Percentiles rank a stretch among this genome's conserved stretches.
Conservation (phyloP, 2,797 vertebrate genomes). For the Rachycentron canadum region DNA sequence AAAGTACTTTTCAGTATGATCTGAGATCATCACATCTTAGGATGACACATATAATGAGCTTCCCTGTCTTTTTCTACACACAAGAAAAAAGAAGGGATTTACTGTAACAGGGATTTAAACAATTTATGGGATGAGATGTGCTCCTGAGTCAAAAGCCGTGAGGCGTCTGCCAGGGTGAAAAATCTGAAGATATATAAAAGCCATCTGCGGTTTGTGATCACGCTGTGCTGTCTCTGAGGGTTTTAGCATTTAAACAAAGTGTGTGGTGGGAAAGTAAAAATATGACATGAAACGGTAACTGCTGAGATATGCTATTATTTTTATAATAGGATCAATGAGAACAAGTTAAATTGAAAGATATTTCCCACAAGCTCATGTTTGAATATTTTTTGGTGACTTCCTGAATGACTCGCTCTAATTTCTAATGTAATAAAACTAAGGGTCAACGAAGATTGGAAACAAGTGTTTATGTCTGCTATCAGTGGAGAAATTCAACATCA, state of each 20-base stretch:
- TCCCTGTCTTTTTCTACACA: conserved; percentile 18
- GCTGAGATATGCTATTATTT: conserved; percentile 10
- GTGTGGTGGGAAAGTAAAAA: conserved; percentile 17
- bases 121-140: conserved; percentile 56
- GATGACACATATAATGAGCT: conserved; percentile 33
- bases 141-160: conserved; percentile 29
- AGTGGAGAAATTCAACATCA: neutral
- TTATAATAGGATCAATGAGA: conserved; percentile 5
- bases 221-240: conserved; percentile 12
- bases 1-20: conserved; percentile 56
- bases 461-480: neutral
- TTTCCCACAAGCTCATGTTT: conserved; percentile 14
- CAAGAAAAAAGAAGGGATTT: conserved; percentile 41
- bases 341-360: conserved; percentile 11
- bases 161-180: conserved; percentile 45
- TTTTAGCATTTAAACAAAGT: conserved; percentile 24
- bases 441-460: neutral
- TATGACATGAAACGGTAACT: conserved; percentile 20
- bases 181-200: conserved; percentile 56
- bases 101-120: conserved; percentile 37
- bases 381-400: neutral
- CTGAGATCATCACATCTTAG: conserved; percentile 5
- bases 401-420: neutral
- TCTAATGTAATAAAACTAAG: neutral
- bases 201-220: conserved; percentile 47